Base-by-base conservation (phyloP, 2,113 vertebrate species). In the Antigone vipio region DNA sequence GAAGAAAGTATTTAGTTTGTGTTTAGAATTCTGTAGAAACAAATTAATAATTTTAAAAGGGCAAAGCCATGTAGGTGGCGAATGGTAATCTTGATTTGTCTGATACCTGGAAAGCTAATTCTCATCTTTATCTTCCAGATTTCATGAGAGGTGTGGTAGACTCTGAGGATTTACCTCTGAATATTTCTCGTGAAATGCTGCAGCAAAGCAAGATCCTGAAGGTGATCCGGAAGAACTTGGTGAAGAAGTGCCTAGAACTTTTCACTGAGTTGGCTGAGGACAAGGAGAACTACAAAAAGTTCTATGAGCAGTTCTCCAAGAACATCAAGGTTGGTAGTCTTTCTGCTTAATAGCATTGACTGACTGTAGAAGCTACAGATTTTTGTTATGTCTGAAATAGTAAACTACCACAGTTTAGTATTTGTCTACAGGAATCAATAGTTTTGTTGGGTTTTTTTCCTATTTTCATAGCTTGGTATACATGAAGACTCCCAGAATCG, bases 171-270 rank as follows among this genome's bases (percentile, higher is more conserved):
- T 98, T 99, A 1, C 99, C 99, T 49, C 98, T 99, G 68, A 99
- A 99, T 49, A 99, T 99, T 97, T 99, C 99, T 78, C 98, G 99
- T 97, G 99, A 99, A 97, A 99, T 99, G 99, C 96, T 99, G 88
- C 99, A 99, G 80, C 99, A 99, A 78, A 99, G 99, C 98, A 99
- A 99, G 95, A 99, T 99, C 91, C 96, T 99, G 88, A 99, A 99
- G 68, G 99, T 99, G 17, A 99, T 99, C 80, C 97, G 99, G 67
- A 99, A 99, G 97, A 99, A 99, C 91, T 97, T 99, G 92, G 99
- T 99, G 59, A 99, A 99, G 97, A 99, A 99, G 94, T 99, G 99
- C 87, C 67, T 99, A 38, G 99, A 99, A 26, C 98, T 99, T 9
- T 99, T 99, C 96, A 98, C 98, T 4, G 99, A 99, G 77, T 80